Base-by-base conservation (phyloP, 2,888 invertebrate genomes). In the Mesorhabditis spiculigera region DNA sequence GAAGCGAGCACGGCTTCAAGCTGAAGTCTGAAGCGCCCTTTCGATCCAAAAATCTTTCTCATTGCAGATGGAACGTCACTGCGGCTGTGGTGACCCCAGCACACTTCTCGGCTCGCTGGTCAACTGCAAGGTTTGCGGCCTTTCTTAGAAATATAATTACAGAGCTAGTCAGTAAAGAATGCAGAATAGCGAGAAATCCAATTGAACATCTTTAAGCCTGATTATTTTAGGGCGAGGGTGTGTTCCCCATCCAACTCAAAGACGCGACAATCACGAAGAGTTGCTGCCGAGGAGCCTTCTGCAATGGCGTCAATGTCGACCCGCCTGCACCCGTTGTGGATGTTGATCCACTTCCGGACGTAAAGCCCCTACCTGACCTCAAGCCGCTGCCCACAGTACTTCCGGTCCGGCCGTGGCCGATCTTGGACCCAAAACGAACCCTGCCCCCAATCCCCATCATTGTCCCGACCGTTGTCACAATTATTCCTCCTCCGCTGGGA, bases 1-100 rank as follows among this genome's bases (percentile, higher is more conserved):
- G 58, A 50, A 50, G n/a, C 28, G 28, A 28, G 28, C 28, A 3
- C 28, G 1, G 28, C 28, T 28, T 28, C 28, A 28, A 28, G 28
- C 28, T 28, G 3, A 50, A n/a, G n/a, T 50, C n/a, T 50, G 58
- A 50, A 10, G 10, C n/a, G 58, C 2, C 58, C 58, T 50, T 10
- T 13, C 58, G n/a, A 13, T 50, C n/a, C 10, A 10, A 50, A 10
- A 50, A 50, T n/a, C 8, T 2, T 50, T 13, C n/a, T n/a, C 58
- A 50, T 50, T 50, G 28, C n/a, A 50, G 58, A 50, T 50, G 10
- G 58, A 50, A 50, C 58, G 58, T 10, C 58, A 50, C 58, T 50
- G 58, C 58, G 58, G 58, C n/a, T 50, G 58, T n/a, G 58, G 58
- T 50, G 58, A 50, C 58, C n/a, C 58, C 8, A 50, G n/a, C 58